These are phyloP conservation scores for Stichodactyla mertensii DNA, from an alignment of 64 coral and sea anemone genomes.

Conservation along the genomic window DNA sequence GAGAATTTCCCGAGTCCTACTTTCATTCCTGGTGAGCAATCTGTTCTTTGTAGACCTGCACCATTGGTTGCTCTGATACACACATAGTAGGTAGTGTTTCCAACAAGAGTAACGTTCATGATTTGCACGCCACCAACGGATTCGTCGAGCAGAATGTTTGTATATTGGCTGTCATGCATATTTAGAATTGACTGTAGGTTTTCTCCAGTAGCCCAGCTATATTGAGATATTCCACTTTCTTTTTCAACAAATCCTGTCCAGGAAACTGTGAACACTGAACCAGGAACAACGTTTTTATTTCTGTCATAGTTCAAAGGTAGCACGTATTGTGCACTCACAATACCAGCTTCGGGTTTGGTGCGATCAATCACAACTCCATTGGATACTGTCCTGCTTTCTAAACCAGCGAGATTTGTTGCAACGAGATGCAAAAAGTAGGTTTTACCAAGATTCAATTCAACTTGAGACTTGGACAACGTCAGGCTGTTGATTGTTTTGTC, in stretches of 20 bases:
- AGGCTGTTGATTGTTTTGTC: neutral
- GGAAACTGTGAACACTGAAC: constrained; percentile 57
- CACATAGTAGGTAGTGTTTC: constrained; percentile 78
- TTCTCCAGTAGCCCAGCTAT: constrained; percentile 75
- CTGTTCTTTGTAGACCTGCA: constrained; percentile 72
- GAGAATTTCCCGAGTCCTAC: constrained; percentile 79
- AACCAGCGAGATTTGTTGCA: constrained; percentile 67
- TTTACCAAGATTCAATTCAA: constrained; percentile 47
- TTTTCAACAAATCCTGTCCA: constrained; percentile 89
- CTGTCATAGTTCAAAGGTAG: constrained; percentile 82
- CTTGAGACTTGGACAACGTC: constrained; percentile 25
- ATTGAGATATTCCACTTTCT: constrained; percentile 71
- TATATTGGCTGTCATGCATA: constrained; percentile 42
- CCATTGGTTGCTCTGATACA: constrained; percentile 88
- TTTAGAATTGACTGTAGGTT: constrained; percentile 25
- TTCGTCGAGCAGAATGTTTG: constrained; percentile 29
- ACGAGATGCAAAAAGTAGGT: constrained; percentile 74
- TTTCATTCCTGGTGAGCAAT: constrained; percentile 65
- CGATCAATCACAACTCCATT: constrained; percentile 88
- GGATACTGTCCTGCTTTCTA: constrained; percentile 55
- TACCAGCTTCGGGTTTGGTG: constrained; percentile 58
- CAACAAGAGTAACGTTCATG: constrained; percentile 63
- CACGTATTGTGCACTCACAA: constrained; percentile 76
- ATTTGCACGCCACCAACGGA: constrained; percentile 74
- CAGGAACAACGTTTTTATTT: constrained; percentile 64